phyloP scores from a whole-genome alignment of 2,113 vertebrate genomes.

The Sceloporus tristichus region DNA sequence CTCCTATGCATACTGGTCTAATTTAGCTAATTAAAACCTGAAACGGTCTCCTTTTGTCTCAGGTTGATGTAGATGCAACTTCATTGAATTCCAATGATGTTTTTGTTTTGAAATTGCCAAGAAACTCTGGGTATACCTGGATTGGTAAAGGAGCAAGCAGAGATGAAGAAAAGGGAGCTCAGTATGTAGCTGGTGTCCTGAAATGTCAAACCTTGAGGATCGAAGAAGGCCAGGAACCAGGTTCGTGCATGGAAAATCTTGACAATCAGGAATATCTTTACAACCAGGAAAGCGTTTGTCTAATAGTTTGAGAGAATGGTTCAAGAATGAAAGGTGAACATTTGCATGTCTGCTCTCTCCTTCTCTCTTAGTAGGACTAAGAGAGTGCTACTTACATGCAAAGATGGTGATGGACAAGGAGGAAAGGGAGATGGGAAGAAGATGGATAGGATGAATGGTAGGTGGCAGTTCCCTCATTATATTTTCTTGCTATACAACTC shows the following conservation, averaged over 20 bases:
- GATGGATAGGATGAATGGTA: conserved; percentile 10
- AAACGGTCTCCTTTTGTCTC: conserved; percentile 29
- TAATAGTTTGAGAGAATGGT: background rate
- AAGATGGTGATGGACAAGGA: background rate
- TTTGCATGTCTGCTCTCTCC: no score
- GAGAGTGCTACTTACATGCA: background rate
- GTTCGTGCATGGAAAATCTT: conserved; percentile 64
- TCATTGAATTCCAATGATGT: conserved; percentile 91
- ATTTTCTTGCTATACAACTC: background rate
- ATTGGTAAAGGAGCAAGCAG: conserved; percentile 86
- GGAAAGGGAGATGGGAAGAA: background rate
- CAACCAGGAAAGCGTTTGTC: background rate
- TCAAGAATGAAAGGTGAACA: background rate
- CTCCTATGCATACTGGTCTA: background rate
- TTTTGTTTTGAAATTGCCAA: conserved; percentile 86
- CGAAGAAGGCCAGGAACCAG: conserved; percentile 86
- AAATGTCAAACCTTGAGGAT: conserved; percentile 76
- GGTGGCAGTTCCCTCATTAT: background rate
- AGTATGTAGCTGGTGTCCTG: conserved; percentile 80
- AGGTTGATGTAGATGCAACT: conserved; percentile 84
- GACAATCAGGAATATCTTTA: background rate
- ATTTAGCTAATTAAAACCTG: background rate
- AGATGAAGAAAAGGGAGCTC: conserved; percentile 86
- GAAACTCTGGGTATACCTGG: conserved; percentile 84
- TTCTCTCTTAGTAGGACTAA: background rate